Percentiles rank a stretch among this genome's conserved stretches.
phyloP scores from a whole-genome alignment of 2,797 vertebrate genomes.

The Columba guinea region DNA sequence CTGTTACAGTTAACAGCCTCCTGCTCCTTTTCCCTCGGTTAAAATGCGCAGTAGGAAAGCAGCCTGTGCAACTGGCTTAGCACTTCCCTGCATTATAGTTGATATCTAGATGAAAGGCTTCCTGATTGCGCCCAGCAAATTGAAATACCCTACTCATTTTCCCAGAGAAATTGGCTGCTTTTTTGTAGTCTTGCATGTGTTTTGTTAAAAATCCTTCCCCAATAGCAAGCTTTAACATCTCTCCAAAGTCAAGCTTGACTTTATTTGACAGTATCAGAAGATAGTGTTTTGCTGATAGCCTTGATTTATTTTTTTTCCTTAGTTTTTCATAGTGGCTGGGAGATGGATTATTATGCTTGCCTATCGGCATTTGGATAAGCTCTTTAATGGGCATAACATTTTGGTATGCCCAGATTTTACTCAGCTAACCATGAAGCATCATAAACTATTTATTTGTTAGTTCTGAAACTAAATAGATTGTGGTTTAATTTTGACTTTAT shows the following conservation, averaged over 20 bases:
- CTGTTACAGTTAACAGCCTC: slow-evolving; percentile 4
- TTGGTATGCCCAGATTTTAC: slow-evolving; percentile 30
- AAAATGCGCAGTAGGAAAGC: slow-evolving; percentile 29
- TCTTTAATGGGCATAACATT: slow-evolving; percentile 27
- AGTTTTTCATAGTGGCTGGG: slow-evolving; percentile 1
- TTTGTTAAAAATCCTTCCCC: slow-evolving; percentile 24
- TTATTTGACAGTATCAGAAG: background rate
- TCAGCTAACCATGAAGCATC: slow-evolving; percentile 22
- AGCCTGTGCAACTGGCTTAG: slow-evolving; percentile 34
- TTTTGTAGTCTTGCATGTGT: background rate
- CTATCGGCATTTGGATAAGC: slow-evolving; percentile 18
- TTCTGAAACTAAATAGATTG: slow-evolving; percentile 39
- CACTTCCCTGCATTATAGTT: slow-evolving; percentile 33
- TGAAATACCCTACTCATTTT: slow-evolving; percentile 31
- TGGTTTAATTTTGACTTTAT: slow-evolving; percentile 52
- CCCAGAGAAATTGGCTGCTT: slow-evolving; percentile 2
- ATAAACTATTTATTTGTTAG: slow-evolving; percentile 45
- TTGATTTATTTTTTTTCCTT: background rate
- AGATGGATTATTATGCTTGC: slow-evolving; percentile 22
- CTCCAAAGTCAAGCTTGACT: slow-evolving; percentile 13
- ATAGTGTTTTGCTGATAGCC: background rate
- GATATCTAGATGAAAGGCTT: slow-evolving; percentile 57
- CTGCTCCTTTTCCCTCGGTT: background rate
- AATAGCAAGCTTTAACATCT: background rate
- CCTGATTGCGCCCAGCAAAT: slow-evolving; percentile 31